Conservation (phyloP, 2,797 vertebrate genomes). For the Tenualosa thibaudeaui region DNA sequence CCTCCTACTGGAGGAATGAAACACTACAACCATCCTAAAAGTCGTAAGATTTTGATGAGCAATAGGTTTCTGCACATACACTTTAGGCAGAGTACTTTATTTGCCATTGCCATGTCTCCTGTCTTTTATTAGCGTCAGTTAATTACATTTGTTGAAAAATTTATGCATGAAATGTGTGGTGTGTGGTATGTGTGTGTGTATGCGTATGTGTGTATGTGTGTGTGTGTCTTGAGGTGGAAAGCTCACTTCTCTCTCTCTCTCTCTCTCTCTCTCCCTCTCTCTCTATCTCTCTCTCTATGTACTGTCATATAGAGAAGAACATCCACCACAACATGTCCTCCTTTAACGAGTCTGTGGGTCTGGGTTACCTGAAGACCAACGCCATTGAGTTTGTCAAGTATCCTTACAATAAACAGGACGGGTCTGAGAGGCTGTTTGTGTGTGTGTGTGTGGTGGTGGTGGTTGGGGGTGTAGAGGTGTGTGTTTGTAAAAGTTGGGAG, state of each 20-base stretch:
- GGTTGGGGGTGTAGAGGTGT: not conserved
- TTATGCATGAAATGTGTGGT: no score
- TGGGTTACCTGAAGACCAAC: conserved; percentile 97
- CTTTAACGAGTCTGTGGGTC: conserved; percentile 95
- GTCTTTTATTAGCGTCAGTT: no score
- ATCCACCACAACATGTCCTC: conserved; percentile 99
- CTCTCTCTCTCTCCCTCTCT: not conserved
- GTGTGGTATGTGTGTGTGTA: no score
- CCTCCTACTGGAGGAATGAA: not conserved
- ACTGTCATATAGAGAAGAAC: conserved; percentile 82
- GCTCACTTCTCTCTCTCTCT: not conserved
- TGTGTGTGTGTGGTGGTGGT: not conserved
- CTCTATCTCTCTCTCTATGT: not conserved
- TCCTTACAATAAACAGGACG: conserved; percentile 70
- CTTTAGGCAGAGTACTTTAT: no score
- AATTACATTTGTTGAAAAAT: no score
- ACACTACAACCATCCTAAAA: not conserved
- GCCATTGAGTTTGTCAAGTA: conserved; percentile 99
- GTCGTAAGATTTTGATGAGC: no score
- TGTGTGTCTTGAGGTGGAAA: not conserved
- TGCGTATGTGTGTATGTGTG: no score
- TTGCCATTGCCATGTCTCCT: not conserved
- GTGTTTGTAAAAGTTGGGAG: not conserved
- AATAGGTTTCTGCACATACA: no score
- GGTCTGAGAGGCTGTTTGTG: not conserved